Base-by-base conservation (phyloP, 2,113 vertebrate species). In the Eretmodus cyanostictus region DNA sequence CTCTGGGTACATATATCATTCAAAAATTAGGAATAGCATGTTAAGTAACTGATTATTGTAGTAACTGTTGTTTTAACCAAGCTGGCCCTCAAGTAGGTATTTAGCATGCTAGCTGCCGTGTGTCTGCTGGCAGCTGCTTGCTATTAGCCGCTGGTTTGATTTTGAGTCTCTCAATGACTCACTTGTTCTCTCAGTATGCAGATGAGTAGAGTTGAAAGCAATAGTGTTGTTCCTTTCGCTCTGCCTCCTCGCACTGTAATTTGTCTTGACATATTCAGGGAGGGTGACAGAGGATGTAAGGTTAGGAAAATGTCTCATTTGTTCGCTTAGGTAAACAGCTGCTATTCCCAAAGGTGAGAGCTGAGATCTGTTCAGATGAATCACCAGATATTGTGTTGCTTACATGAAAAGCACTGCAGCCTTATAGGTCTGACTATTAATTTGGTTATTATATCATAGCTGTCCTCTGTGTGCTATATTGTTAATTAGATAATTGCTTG, bases 111-210 rank as follows among this genome's bases (percentile, higher is more conserved):
- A 87, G 84, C 59, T 80, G 83, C 86, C 88, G 57, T 17, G 27
- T 81, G 34, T 90, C 83, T 45, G 47, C 79, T 63, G 90, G 83
- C 89, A 92, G 88, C 86, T 92, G 89, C 80, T 91, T 55, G 59
- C 82, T 27, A 27, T 84, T 89, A 61, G 86, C 82, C 5, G n/a
- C 73, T 86, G 89, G 89, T 89, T 92, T 59, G 87, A 88, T 91
- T 90, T 88, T 85, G 85, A 87, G 84, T 80, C 55, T 76, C 78
- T 93, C 86, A 94, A 93, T 93, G 90, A 91, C 90, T 93, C 89
- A 78, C 82, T 93, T 93, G 92, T 93, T 93, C 92, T 80, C 86
- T 81, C 83, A 29, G 80, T 90, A 92, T 93, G 92, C 84, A 94
- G 89, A 94, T 90, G 91, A 89, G 87, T 16, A 10, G 80, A 84